Conservation (phyloP, 2,797 vertebrate species). For the Notolabrus celidotus region DNA sequence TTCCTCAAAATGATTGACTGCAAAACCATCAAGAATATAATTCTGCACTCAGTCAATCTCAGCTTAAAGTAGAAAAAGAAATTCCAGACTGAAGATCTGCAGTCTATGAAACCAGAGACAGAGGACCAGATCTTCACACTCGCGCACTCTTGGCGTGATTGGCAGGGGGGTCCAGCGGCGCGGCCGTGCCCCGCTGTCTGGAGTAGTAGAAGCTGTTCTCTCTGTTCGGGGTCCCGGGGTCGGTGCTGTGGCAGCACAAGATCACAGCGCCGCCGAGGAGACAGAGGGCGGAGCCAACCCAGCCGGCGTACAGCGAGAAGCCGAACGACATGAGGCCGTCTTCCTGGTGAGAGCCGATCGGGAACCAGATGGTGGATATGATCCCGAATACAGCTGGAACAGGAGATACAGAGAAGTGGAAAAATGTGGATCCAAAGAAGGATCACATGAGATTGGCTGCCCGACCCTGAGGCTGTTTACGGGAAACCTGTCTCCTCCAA, state of each 20-base stretch:
- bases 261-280: slow-evolving; percentile 90
- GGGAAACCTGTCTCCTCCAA: slow-evolving; percentile 34
- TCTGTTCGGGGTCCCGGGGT: slow-evolving; percentile 71
- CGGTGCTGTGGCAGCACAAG: slow-evolving; percentile 86
- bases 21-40: no score
- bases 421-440: neutral
- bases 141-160: slow-evolving; percentile 95
- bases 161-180: slow-evolving; percentile 77
- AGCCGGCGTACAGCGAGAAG: slow-evolving; percentile 94
- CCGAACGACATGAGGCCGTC: slow-evolving; percentile 95
- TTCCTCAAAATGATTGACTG: no score
- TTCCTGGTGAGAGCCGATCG: slow-evolving; percentile 87
- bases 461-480: slow-evolving; percentile 13
- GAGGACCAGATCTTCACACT: slow-evolving; percentile 81
- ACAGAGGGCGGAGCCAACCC: slow-evolving; percentile 92
- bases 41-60: no score
- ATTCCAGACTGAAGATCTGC: neutral
- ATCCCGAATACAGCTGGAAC: slow-evolving; percentile 88
- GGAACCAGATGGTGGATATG: slow-evolving; percentile 95
- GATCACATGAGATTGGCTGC: neutral
- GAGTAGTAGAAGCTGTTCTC: slow-evolving; percentile 96
- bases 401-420: neutral
- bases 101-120: no score
- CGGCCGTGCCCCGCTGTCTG: slow-evolving; percentile 79
- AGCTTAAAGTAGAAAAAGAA: neutral